Conservation (phyloP, 2,888 invertebrate species). For the Acleris laterana region DNA sequence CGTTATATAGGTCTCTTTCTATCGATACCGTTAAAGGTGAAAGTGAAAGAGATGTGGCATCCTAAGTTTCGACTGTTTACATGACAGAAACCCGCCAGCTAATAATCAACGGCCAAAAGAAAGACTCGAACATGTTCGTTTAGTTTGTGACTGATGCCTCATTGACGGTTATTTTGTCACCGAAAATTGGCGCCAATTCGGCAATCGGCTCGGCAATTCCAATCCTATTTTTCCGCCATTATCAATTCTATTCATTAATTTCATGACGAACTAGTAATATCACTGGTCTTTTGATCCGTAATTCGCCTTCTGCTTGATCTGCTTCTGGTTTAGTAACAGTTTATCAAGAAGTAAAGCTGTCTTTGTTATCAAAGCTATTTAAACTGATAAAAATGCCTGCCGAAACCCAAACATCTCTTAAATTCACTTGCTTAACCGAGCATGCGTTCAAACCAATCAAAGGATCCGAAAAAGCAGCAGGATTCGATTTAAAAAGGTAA, state of each 20-base stretch:
- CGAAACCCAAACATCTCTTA: slow-evolving; percentile 70
- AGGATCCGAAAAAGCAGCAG: slow-evolving; percentile 94
- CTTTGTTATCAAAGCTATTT: slow-evolving; percentile 1
- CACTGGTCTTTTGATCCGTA: too few species aligned
- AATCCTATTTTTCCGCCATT: neutral
- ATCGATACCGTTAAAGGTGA: too few species aligned
- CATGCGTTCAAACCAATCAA: slow-evolving; percentile 93
- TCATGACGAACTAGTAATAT: neutral
- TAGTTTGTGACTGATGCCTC: neutral
- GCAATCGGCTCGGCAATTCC: neutral
- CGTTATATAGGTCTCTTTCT: too few species aligned
- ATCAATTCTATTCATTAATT: neutral
- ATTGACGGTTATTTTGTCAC: neutral
- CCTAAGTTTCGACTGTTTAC: too few species aligned
- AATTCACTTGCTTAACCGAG: slow-evolving; percentile 91
- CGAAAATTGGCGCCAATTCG: neutral
- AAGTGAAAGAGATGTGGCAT: too few species aligned
- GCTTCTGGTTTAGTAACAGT: too few species aligned
- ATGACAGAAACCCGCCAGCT: too few species aligned
- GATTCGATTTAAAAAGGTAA: slow-evolving; percentile 94
- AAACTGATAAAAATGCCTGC: slow-evolving; percentile 58
- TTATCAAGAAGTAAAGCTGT: slow-evolving; percentile 15
- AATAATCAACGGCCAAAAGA: neutral
- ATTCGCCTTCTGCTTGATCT: too few species aligned
- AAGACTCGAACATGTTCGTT: neutral